These are phyloP conservation scores for Prosopocoilus inquinatus DNA, from an alignment of 2,888 invertebrate genomes.

Conservation along the genomic window DNA sequence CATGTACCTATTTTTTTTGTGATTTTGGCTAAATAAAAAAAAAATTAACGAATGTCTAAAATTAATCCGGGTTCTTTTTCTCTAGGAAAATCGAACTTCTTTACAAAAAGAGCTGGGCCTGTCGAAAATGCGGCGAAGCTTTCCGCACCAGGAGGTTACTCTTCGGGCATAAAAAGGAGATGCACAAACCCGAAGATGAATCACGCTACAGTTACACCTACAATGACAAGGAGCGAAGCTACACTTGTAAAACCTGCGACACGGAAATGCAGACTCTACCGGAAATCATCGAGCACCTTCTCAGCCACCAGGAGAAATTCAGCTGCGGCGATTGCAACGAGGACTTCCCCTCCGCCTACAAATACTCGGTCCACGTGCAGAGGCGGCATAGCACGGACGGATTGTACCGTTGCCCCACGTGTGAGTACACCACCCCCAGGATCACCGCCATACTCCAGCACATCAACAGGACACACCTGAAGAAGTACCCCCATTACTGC, in stretches of 20 bases:
- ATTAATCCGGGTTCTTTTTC: too few relatives aligned
- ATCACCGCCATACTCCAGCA: conserved; percentile 39
- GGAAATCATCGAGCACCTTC: conserved; percentile 25
- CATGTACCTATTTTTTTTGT: too few relatives aligned
- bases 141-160: not conserved
- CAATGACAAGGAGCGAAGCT: conserved; percentile 32
- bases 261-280: conserved; percentile 15
- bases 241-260: conserved; percentile 30
- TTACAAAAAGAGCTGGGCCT: not conserved
- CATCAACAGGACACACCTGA: conserved; percentile 41
- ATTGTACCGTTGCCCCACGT: conserved; percentile 41
- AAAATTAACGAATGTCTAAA: too few relatives aligned
- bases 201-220: conserved; percentile 27
- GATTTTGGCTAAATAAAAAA: too few relatives aligned
- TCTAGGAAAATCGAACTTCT: too few relatives aligned
- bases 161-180: conserved; percentile 52
- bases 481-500: conserved; percentile 53
- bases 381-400: conserved; percentile 39
- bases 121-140: not conserved
- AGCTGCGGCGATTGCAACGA: conserved; percentile 21
- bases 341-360: conserved; percentile 42
- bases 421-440: conserved; percentile 37
- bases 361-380: conserved; percentile 41
- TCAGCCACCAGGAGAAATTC: conserved; percentile 24
- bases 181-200: conserved; percentile 35